Base-by-base conservation (phyloP, 2,888 invertebrate genomes). In the Chalcosyrphus nemorum region DNA sequence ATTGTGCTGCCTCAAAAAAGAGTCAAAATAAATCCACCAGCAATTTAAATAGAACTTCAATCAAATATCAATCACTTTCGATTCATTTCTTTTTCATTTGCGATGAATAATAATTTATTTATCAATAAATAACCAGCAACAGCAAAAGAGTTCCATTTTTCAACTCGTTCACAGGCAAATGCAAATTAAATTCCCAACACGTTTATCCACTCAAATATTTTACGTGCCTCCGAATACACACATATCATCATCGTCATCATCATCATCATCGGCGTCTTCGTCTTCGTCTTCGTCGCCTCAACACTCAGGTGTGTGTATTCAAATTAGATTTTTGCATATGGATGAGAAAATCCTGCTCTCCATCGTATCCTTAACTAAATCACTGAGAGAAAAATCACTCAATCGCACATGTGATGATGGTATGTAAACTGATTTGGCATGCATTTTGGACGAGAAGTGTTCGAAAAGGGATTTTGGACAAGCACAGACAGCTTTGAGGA, bases 171-270 rank as follows among this genome's bases (percentile, higher is more conserved):
- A 81, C 70, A 57, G 56, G 45, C 35, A 56, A 50, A 41, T 17
- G 11, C 32, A 78, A 78, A 78, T 82, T 74, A 82, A 74, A 82
- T 82, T 82, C 82, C 47, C 61, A 68, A 78, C 82, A 82, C 82
- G 82, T 82, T 78, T 82, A 82, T 50, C 68, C 82, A 82, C 82
- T 82, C 82, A 78, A 82, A 82, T 82, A 82, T 82, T 82, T 82
- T 82, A 82, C 82, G 82, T 82, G 82, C 82, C 43, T 63, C 38
- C 72, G 66, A 71, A 70, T 59, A 71, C 76, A 76, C 76, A 81
- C 63, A 54, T 61, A 63, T 76, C 81, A 77, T 45, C 43, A 54
- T 61, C 59, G 29, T 61, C 66, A 21, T 47, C 68, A 54, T 61
- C 59, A 41, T 61, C 66, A 21, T 47, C 68, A 27, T 35, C 43